Evolutionary conservation across 2,797 vertebrate species (phyloP).

Genomic region (Sternarchorhynchus goeldii): DNA sequence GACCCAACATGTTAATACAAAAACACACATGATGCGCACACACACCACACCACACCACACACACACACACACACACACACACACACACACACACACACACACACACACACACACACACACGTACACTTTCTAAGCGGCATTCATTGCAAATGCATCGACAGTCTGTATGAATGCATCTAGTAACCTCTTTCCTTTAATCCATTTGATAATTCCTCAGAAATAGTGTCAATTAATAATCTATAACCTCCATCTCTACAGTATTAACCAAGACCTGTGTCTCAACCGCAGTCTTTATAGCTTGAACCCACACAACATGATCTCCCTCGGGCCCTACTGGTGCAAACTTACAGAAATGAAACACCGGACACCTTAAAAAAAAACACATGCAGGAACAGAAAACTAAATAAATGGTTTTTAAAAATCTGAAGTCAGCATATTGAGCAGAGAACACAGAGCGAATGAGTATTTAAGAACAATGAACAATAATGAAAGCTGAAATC

Average conservation of each 20-base stretch:
- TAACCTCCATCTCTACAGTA: background rate
- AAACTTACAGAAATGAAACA: no score
- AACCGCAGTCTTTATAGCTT: background rate
- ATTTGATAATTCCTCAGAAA: conserved; percentile 27
- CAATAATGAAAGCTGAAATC: background rate
- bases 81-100: no score
- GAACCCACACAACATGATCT: background rate
- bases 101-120: background rate
- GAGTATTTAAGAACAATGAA: background rate
- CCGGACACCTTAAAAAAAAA: conserved; percentile 1
- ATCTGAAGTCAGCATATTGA: background rate
- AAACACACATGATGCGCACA: no score
- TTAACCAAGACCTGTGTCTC: background rate
- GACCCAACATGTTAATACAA: no score
- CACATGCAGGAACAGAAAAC: background rate
- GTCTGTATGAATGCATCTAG: background rate
- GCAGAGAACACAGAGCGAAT: background rate
- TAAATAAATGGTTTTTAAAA: conserved; percentile 14
- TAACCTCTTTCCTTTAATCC: conserved; percentile 6
- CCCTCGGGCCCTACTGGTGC: no score
- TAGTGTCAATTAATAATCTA: conserved; percentile 32
- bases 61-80: no score
- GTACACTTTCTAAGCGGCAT: background rate
- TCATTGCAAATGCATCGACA: background rate
- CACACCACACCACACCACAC: no score